Evolutionary conservation across 2,888 invertebrate genomes (phyloP).

Genomic region (Chrysotoxum bicinctum): DNA sequence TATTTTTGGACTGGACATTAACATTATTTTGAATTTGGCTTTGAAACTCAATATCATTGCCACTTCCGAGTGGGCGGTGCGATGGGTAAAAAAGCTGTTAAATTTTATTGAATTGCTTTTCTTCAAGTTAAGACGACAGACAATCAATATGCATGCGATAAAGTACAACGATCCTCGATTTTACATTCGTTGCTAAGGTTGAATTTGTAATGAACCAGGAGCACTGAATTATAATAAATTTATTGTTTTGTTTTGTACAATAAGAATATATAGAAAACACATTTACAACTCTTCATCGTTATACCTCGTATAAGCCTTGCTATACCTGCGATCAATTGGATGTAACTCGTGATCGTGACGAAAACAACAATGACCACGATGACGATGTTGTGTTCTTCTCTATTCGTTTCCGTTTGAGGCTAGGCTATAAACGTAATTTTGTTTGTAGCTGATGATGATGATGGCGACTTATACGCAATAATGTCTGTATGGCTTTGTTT

Average conservation of each 20-base stretch:
- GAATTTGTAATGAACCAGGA: constrained; percentile 58
- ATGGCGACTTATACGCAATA: not conserved
- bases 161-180: constrained; percentile 45
- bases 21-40: constrained; percentile 33
- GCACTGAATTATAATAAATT: constrained; percentile 54
- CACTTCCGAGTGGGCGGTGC: constrained; percentile 58
- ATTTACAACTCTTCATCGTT: not conserved
- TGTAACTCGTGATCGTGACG: constrained; percentile 1
- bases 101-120: constrained; percentile 26
- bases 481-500: not conserved
- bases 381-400: not conserved
- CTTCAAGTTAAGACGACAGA: constrained; percentile 34
- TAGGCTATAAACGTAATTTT: not conserved
- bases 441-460: not conserved
- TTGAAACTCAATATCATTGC: constrained; percentile 41
- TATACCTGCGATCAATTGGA: not conserved
- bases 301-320: not conserved
- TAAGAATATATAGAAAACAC: not conserved
- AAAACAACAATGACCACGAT: no score
- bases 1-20: constrained; percentile 24
- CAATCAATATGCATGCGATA: constrained; percentile 43
- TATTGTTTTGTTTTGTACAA: constrained; percentile 19
- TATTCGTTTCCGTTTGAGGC: constrained; percentile 8
- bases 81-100: not conserved
- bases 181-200: constrained; percentile 36